Evolutionary conservation across 2,888 invertebrate genomes (phyloP).

Genomic region (Epirrhoe alternata): DNA sequence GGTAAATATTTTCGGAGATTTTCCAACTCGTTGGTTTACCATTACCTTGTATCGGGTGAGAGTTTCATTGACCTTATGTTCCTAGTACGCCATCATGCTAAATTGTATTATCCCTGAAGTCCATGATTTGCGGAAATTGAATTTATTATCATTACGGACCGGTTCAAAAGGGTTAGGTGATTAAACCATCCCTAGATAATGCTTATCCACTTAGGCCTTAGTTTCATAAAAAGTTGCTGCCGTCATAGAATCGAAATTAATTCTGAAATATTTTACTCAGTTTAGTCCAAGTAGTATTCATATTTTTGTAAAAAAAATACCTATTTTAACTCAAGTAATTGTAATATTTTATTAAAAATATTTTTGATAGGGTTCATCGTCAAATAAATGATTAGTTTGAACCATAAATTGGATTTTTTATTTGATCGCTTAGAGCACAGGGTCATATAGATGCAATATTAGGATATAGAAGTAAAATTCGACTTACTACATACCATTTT

Average conservation of each 20-base stretch:
- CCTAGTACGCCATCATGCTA: conserved; percentile 43
- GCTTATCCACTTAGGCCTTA: conserved; percentile 54
- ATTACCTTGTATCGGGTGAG: conserved; percentile 45
- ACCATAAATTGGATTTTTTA: no score
- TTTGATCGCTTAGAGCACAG: no score
- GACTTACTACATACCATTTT: no score
- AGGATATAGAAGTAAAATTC: no score
- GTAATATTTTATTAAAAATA: no score
- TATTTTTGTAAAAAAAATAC: no score
- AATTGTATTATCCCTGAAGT: conserved; percentile 48
- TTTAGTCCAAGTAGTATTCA: no score
- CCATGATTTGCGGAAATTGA: conserved; percentile 72
- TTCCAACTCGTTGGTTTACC: conserved; percentile 45
- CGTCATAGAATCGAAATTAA: not conserved
- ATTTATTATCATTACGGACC: conserved; percentile 70
- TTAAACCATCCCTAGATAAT: conserved; percentile 66
- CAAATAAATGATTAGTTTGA: no score
- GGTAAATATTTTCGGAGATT: conserved; percentile 46
- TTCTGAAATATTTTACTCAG: not conserved
- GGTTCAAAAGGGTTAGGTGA: conserved; percentile 64
- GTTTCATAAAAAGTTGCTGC: conserved; percentile 11
- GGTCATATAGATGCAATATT: no score
- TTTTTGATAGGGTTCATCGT: no score
- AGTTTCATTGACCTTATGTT: conserved; percentile 38
- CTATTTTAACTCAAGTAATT: no score